Evolutionary conservation across 2,113 vertebrate genomes (phyloP), one percentile per base, ranked within the genome.

Genomic region (Centropus bengalensis): DNA sequence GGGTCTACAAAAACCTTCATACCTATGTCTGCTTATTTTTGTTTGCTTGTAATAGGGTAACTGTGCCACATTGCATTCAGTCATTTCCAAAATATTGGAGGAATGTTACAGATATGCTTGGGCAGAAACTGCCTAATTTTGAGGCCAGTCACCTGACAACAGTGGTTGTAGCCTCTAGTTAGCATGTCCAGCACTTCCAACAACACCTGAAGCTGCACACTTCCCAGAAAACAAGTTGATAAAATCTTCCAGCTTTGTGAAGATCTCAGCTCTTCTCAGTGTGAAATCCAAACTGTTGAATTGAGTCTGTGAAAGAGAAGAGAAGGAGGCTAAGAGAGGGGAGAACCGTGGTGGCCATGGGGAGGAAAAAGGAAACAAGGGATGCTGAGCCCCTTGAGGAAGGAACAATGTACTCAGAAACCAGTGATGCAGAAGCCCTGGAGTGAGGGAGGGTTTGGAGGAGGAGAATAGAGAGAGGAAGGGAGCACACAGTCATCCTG

Each of bases 331-430:
- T 32, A 21, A 70, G 33, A 23, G 51, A 68, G 27, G 33, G 27
- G 8, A 47, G 23, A 42, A 30, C 75, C 1, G 0, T 1, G 1
- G 32, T 23, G 24, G 22, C 42, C 8, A 6, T 7, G 19, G 33
- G 15, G n/a, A 75, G 20, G 33, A 23, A 75, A 94, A 81, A 75
- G 18, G 66, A 91, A 70, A 42, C 4, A 26, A 59, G 21, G 15
- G 33, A 56, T 16, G 38, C 20, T 28, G 27, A 92, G 38, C 2
- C 11, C 28, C 27, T 14, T n/a, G 23, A 71, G 9, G 19, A 40
- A 64, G 12, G 27, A 74, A 54, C 69, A 59, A 9, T 5, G 6
- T 45, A 67, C 38, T 7, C 32, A 84, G 68, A 74, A 27, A 45
- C 0, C 2, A 32, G 15, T 36, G 33, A 51, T 1, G 8, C 23